Conservation (phyloP, 2,113 vertebrate genomes). For the Canis aureus region DNA sequence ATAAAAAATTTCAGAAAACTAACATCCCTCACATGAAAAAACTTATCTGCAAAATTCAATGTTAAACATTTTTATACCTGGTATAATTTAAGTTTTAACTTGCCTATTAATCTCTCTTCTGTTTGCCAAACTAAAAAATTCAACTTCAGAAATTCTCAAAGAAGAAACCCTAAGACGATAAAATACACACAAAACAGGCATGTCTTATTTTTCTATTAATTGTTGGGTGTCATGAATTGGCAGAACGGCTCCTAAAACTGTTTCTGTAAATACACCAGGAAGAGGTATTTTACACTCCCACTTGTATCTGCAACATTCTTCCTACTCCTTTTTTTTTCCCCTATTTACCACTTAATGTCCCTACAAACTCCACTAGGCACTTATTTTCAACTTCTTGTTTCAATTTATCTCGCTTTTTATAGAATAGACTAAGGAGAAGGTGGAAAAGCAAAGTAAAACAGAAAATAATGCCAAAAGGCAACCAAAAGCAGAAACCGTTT, state of each 20-base stretch:
- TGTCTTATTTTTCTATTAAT: conserved; percentile 46
- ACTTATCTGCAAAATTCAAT: background rate
- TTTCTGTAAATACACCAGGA: conserved; percentile 66
- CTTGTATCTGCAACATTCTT: conserved; percentile 57
- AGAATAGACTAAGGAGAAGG: background rate
- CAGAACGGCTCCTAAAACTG: conserved; percentile 55
- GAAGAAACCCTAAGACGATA: background rate
- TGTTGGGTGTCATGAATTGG: conserved; percentile 27
- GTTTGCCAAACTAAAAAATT: conserved; percentile 17
- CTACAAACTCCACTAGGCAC: background rate
- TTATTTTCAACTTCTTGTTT: conserved; percentile 3
- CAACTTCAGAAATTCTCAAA: conserved; percentile 47
- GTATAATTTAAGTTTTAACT: conserved; percentile 44
- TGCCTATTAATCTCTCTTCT: conserved; percentile 36
- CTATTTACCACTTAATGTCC: conserved; percentile 23
- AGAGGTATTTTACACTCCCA: conserved; percentile 61
- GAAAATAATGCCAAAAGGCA: conserved; percentile 18
- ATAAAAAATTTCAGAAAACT: conserved; percentile 27
- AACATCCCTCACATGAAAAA: background rate
- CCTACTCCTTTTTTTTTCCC: conserved; percentile 53
- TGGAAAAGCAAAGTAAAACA: conserved; percentile 31
- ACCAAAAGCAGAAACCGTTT: background rate
- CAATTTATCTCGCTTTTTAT: background rate
- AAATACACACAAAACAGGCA: background rate
- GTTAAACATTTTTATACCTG: conserved; percentile 19